Percentiles rank a stretch among this genome's conserved stretches.
phyloP scores from a whole-genome alignment of 2,888 invertebrate species.

The Phaedon cochleariae region DNA sequence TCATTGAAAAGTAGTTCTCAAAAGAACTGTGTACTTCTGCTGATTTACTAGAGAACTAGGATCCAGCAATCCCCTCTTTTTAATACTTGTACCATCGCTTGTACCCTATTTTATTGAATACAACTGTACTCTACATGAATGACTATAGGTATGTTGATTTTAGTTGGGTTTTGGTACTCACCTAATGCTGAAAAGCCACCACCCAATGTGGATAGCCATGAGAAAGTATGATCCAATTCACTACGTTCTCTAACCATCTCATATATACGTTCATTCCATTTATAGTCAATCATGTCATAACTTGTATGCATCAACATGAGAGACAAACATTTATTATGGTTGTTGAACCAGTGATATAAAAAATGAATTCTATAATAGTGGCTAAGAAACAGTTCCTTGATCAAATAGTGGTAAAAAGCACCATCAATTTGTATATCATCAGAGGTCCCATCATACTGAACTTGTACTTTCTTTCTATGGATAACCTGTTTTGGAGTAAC shows the following conservation, averaged over 20 bases:
- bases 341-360: slow-evolving; percentile 29
- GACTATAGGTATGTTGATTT: too few relatives aligned
- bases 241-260: slow-evolving; percentile 69
- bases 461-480: not conserved
- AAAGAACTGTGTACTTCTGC: too few relatives aligned
- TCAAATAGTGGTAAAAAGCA: slow-evolving; percentile 53
- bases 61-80: too few relatives aligned
- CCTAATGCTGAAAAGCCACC: slow-evolving; percentile 92
- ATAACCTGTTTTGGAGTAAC: not conserved
- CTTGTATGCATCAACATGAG: slow-evolving; percentile 65
- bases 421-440: slow-evolving; percentile 45
- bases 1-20: too few relatives aligned
- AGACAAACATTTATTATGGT: slow-evolving; percentile 3
- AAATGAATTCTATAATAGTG: slow-evolving; percentile 46
- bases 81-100: too few relatives aligned
- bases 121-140: too few relatives aligned
- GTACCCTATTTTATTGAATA: too few relatives aligned
- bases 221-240: slow-evolving; percentile 86
- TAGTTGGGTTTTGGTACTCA: not conserved
- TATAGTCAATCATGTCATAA: slow-evolving; percentile 73
- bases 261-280: slow-evolving; percentile 67
- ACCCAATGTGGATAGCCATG: slow-evolving; percentile 95
- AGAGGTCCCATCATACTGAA: not conserved
- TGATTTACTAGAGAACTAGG: too few relatives aligned
- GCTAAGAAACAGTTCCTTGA: slow-evolving; percentile 51